Base-by-base conservation (phyloP, 53 echinoderm and acorn worm genomes). In the Arbacia lixula region DNA sequence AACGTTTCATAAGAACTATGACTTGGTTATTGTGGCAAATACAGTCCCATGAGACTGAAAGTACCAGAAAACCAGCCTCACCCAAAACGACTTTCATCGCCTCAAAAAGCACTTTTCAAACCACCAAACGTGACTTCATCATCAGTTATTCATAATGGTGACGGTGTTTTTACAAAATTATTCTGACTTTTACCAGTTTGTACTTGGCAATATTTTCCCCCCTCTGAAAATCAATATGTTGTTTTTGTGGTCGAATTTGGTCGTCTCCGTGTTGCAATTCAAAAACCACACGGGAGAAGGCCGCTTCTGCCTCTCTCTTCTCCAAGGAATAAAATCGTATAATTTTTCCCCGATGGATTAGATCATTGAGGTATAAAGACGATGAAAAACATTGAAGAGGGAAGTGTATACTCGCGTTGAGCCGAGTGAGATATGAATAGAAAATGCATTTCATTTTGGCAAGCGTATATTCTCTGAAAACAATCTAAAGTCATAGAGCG, bases 401-500 rank as follows among this genome's bases (percentile, higher is more conserved):
- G 50, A 34, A 46, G 74, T 46, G 43, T 74, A 52, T 74, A 50
- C 51, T 74, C 52, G 51, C 20, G 52, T 42, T 30, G 33, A 53
- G 51, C 53, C 32, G 53, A 74, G 20, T 19, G 53, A 53, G 53
- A 53, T 52, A 74, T 53, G 53, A 74, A 74, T 74, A 74, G 29
- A 53, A n/a, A 53, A 74, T 74, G 49, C 74, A 52, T 53, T 46
- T 50, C 34, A 9, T 31, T 43, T 74, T 34, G 50, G 33, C 74
- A 26, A 33, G 78, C 37, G 38, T 57, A 58, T 77, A 77, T 77
- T 34, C 78, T 77, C 60, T 77, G 55, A 77, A 77, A 77, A 77
- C 78, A 77, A 74, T 74, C 60, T 16, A 77, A 77, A 77, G 78
- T 77, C 78, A 77, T 77, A 77, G 37, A 34, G 78, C 78, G 78